phyloP scores from a whole-genome alignment of 1,140 invertebrate species.

The Drosophila repleta region DNA sequence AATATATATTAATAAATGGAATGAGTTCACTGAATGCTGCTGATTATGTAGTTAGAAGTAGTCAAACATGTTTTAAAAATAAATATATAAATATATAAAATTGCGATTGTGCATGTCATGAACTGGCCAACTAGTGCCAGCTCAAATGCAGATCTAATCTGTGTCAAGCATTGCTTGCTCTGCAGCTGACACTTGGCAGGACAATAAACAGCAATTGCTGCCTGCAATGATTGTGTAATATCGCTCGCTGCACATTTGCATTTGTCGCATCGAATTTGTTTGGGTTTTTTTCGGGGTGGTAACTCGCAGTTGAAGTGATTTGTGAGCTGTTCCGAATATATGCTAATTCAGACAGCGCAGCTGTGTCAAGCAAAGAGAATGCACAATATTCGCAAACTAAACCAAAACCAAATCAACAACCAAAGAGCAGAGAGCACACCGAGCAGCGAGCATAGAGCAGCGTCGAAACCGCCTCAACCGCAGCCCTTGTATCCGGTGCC shows the following conservation, averaged over 20 bases:
- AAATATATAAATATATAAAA: too few species aligned
- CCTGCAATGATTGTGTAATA: slow-evolving; percentile 62
- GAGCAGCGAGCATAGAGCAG: not conserved
- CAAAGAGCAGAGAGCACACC: not conserved
- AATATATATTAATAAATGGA: not conserved
- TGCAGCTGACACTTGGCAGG: slow-evolving; percentile 1
- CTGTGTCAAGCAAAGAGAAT: slow-evolving; percentile 11
- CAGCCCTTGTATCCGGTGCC: slow-evolving; percentile 13
- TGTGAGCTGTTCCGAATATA: slow-evolving; percentile 33
- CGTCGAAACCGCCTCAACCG: not conserved
- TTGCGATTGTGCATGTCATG: too few species aligned
- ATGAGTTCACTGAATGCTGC: too few species aligned
- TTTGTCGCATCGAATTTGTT: slow-evolving; percentile 67
- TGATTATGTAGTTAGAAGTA: too few species aligned
- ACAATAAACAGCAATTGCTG: slow-evolving; percentile 67
- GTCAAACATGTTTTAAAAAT: too few species aligned
- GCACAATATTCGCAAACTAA: slow-evolving; percentile 7
- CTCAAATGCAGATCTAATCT: slow-evolving; percentile 32
- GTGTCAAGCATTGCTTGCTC: slow-evolving; percentile 10
- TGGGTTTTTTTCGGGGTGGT: slow-evolving; percentile 4
- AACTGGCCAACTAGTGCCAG: slow-evolving; percentile 23
- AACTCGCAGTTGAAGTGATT: slow-evolving; percentile 44
- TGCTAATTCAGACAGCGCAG: slow-evolving; percentile 35
- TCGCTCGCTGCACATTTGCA: slow-evolving; percentile 52
- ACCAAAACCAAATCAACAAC: slow-evolving; percentile 23